Percentiles rank a stretch among this genome's conserved stretches.
phyloP scores from a whole-genome alignment of 2,113 vertebrate genomes.

The Condylura cristata region DNA sequence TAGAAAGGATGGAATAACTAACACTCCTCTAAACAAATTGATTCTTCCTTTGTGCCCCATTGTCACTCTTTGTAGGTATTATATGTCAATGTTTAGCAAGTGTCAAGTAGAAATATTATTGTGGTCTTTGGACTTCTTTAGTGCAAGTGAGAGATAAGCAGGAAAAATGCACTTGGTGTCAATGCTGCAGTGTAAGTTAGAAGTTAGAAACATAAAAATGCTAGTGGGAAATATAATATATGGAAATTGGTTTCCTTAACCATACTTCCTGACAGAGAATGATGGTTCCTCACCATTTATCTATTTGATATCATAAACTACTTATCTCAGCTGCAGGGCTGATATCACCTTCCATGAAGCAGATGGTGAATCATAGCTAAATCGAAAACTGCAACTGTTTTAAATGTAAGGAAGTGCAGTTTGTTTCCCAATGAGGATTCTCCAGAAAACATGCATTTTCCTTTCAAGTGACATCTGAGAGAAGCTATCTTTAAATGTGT shows the following conservation, averaged over 20 bases:
- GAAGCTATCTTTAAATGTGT: conserved; percentile 43
- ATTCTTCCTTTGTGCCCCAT: neutral
- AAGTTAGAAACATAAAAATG: conserved; percentile 30
- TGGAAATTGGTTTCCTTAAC: conserved; percentile 57
- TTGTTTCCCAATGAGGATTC: neutral
- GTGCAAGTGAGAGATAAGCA: conserved; percentile 19
- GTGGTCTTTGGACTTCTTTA: conserved; percentile 27
- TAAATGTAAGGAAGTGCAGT: neutral
- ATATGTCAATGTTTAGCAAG: conserved; percentile 11
- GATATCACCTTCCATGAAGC: neutral
- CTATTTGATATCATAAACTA: conserved; percentile 57
- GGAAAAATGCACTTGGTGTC: conserved; percentile 18
- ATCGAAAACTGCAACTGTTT: conserved; percentile 50
- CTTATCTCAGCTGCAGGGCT: conserved; percentile 41
- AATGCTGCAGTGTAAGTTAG: neutral
- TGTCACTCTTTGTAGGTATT: neutral
- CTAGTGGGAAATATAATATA: conserved; percentile 38
- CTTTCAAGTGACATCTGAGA: neutral
- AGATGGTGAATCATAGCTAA: conserved; percentile 47
- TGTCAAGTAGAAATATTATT: conserved; percentile 52
- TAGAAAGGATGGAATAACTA: neutral
- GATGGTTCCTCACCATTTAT: conserved; percentile 25
- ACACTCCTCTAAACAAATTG: neutral
- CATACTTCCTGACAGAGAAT: conserved; percentile 53
- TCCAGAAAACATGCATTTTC: neutral